Base-by-base conservation (phyloP, 2,888 invertebrate genomes). In the Isoperla grammatica region DNA sequence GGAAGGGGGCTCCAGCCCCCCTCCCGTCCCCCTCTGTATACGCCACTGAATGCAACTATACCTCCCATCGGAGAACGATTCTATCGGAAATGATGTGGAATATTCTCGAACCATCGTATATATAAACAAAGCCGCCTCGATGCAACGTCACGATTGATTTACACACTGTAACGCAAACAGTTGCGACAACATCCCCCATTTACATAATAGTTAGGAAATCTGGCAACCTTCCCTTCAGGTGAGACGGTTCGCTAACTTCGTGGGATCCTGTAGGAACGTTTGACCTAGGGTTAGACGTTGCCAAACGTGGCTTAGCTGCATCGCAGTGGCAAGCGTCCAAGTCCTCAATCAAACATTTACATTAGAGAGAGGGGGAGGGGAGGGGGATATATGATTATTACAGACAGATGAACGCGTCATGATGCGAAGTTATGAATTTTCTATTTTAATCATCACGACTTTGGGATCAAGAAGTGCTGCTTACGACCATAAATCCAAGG, bases 201-300 rank as follows among this genome's bases (percentile, higher is more conserved):
- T n/a, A n/a, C n/a, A n/a, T n/a, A n/a, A n/a, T n/a, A 53, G 19
- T 53, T 5, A 17, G 35, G 35, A 53, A 39, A 39, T 37, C 53
- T 53, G 53, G 53, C 49, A 23, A 29, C 5, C 49, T 29, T 2
- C 8, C 35, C 22, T 39, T 37, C 19, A 39, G 53, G 53, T 53
- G 39, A 20, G n/a, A n/a, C n/a, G 39, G 53, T 35, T 53, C 53
- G 20, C 12, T 53, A 29, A 37, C 53, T 53, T 19, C 53, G 35
- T 53, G 35, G 15, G 9, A 22, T 46, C 46, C 46, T 46, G 5
- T 20, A n/a, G 20, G 46, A 46, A 13, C 4, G 13, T 19, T 39
- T 20, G 19, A 39, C 39, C 53, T 2, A 3, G 29, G 19, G 19
- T 53, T 35, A 17, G 37, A 12, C 22, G 15, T 29, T 49, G 22